Conservation (phyloP, 2,888 invertebrate species). For the Heliconius erato region DNA sequence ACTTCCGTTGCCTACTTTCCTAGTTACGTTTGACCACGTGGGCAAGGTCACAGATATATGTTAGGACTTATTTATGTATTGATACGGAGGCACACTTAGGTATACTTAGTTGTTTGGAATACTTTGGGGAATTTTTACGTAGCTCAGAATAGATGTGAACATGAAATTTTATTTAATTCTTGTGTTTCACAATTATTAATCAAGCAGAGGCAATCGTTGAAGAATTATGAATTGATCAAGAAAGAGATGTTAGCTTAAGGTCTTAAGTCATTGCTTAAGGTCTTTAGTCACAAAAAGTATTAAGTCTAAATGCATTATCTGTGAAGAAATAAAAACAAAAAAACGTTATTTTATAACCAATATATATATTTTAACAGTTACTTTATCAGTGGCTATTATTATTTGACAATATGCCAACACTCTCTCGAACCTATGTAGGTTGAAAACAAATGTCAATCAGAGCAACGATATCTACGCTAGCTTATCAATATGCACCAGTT, state of each 20-base stretch:
- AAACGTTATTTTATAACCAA: neutral
- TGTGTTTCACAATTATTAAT: no score
- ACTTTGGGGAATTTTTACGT: neutral
- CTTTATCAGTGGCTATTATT: neutral
- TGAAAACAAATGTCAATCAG: constrained; percentile 14
- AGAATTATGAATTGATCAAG: no score
- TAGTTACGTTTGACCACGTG: neutral
- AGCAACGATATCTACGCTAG: constrained; percentile 7
- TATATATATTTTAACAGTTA: neutral
- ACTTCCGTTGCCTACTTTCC: no score
- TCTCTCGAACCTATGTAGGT: neutral
- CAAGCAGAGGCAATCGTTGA: no score
- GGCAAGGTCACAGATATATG: no score
- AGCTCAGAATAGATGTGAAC: no score
- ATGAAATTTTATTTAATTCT: no score
- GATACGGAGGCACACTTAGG: neutral
- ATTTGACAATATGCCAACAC: neutral
- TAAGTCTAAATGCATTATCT: no score
- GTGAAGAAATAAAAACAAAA: no score
- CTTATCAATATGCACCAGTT: constrained; percentile 38
- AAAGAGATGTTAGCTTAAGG: no score
- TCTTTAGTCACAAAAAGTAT: no score
- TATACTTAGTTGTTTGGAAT: neutral
- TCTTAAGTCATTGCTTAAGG: no score
- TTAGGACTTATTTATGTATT: neutral